Conservation (phyloP, 2,113 vertebrate species). For the Hepsetus odoe region DNA sequence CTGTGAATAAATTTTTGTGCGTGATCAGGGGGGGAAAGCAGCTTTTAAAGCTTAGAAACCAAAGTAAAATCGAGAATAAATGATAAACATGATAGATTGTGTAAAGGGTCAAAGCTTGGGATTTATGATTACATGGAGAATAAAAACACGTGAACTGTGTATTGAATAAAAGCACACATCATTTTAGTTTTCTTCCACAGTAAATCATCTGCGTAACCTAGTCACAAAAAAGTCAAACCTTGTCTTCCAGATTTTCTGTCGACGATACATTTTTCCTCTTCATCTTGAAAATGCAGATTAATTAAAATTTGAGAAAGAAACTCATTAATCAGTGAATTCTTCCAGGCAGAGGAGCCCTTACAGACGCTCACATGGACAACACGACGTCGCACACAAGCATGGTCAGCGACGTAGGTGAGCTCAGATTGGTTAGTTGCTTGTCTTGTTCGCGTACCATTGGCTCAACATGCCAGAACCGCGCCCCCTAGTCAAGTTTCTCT, state of each 20-base stretch:
- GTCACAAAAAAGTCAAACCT: constrained; percentile 23
- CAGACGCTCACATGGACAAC: constrained; percentile 45
- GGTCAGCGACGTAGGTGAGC: neutral
- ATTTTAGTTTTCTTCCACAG: neutral
- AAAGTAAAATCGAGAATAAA: too few species aligned
- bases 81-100: neutral
- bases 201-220: neutral
- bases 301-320: neutral
- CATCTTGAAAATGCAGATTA: constrained; percentile 20
- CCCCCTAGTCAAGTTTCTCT: constrained; percentile 38
- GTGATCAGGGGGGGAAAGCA: too few species aligned
- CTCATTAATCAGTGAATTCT: neutral
- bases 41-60: neutral
- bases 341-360: neutral
- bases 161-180: neutral
- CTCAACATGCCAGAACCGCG: neutral
- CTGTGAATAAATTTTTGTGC: too few species aligned
- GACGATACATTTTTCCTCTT: constrained; percentile 25
- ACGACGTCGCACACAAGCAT: constrained; percentile 4
- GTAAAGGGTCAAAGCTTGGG: neutral
- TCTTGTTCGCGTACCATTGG: neutral
- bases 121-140: neutral
- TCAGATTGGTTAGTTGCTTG: constrained; percentile 11
- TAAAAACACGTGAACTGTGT: neutral
- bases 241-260: constrained; percentile 14